These are phyloP conservation scores for Barbus barbus DNA, from an alignment of 2,113 vertebrate genomes.

Conservation along the genomic window DNA sequence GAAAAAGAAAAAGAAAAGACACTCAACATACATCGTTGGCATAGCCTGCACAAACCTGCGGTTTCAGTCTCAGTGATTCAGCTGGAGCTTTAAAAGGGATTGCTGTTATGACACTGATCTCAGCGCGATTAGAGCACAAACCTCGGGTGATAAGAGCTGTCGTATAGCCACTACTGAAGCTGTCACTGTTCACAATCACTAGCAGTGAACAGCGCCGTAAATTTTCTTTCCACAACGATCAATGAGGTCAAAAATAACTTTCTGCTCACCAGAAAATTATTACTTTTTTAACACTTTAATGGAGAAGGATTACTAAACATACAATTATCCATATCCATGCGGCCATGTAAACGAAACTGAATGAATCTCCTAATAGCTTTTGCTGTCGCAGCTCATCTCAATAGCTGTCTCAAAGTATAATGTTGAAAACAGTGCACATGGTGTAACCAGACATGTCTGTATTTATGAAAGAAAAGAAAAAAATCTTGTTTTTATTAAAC, in stretches of 20 bases:
- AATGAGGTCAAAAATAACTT: background rate
- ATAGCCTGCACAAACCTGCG: background rate
- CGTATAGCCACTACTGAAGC: conserved; percentile 25
- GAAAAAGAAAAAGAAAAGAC: background rate
- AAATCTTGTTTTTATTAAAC: background rate
- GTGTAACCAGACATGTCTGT: background rate
- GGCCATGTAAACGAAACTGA: background rate
- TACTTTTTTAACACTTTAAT: background rate
- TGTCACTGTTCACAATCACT: conserved; percentile 16
- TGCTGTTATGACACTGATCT: conserved; percentile 44
- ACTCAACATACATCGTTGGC: background rate
- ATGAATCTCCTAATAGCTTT: background rate
- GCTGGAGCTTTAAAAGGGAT: conserved; percentile 33
- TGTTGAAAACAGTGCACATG: background rate
- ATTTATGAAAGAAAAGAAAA: background rate
- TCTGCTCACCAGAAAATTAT: background rate
- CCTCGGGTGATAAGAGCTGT: conserved; percentile 29
- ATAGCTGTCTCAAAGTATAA: background rate
- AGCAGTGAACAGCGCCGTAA: conserved; percentile 13
- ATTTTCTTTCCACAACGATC: conserved; percentile 17
- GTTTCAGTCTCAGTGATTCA: conserved; percentile 4
- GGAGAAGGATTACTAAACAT: background rate
- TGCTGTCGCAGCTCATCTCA: background rate
- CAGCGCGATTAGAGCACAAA: conserved; percentile 6
- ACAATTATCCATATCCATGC: background rate